Evolutionary conservation across 2,797 vertebrate species (phyloP), one percentile per base, ranked within the genome.

Genomic region (Mormyrus proboscirostris): DNA sequence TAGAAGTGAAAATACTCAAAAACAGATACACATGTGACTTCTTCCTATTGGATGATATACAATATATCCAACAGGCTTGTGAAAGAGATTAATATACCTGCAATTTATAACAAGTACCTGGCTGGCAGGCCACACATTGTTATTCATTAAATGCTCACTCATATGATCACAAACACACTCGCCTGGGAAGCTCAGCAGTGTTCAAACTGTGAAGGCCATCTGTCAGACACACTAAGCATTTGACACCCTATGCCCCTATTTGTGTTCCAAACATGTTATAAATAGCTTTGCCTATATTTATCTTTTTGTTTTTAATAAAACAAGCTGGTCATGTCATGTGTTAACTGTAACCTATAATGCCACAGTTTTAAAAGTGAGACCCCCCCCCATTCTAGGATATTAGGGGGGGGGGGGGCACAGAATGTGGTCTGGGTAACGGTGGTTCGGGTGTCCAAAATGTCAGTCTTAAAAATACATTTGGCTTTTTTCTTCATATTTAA

Each of bases 101-200:
- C 95, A 96, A 95, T 97, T 97, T 97, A 97, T 96, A 96, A 94
- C 96, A 97, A 95, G 96, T 97, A 97, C 95, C 96, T 95, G 96
- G 94, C 96, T 95, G 97, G 96, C 96, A 95, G 95, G 93, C 95
- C 94, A 93, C 95, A 97, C 96, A 97, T 97, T 96, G 96, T 97
- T 97, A 98, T 96, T 96, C 96, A 96, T 95, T 97, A 95, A 97
- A 96, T 97, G 97, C 97, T 96, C 97, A 97, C 96, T 96, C 96
- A 97, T 97, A 97, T 97, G 97, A 97, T 97, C 96, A 65, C 97
- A 98, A 98, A 97, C 97, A 96, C 96, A 94, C 94, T 95, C 95
- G 95, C 98, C 97, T 96, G 98, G 97, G 98, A 98, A 96, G 98
- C 97, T 94, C 97, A 94, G 98, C 97, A 94, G 97, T 97, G 96